Percentiles rank a stretch among this genome's conserved stretches.
These are phyloP conservation scores for Passer montanus DNA, from an alignment of 2,113 vertebrate genomes.

Conservation along the genomic window DNA sequence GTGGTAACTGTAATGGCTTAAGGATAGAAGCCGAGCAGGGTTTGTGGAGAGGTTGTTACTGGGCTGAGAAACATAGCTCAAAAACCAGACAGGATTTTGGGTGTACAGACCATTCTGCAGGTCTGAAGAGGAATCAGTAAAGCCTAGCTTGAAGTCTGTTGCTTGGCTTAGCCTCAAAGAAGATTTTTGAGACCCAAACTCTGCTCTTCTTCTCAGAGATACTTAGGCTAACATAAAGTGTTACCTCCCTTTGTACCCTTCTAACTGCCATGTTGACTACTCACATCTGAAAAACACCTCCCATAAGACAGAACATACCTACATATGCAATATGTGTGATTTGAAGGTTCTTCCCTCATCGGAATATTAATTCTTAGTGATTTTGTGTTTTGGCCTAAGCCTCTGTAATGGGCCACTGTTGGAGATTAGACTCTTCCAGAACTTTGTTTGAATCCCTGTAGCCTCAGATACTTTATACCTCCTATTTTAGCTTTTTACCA, in stretches of 20 bases:
- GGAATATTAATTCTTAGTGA: not conserved
- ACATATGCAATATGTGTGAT: not conserved
- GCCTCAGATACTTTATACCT: not conserved
- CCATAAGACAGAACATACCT: not conserved
- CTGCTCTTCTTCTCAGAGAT: not conserved
- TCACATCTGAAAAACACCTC: fast-evolving
- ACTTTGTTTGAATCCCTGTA: not conserved
- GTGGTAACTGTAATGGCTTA: not conserved
- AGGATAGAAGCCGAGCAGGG: not conserved
- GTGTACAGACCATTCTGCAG: not conserved
- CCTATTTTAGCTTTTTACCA: not conserved
- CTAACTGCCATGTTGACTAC: not conserved
- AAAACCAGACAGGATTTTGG: not conserved
- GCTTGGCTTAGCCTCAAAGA: not conserved
- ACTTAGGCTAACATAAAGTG: not conserved
- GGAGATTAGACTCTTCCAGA: not conserved
- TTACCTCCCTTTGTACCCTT: not conserved
- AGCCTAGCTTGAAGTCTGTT: not conserved
- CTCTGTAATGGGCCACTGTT: not conserved
- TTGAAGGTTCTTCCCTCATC: not conserved
- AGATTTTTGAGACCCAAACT: not conserved
- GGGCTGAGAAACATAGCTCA: not conserved
- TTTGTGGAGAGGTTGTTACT: not conserved
- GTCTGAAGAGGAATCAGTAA: not conserved
- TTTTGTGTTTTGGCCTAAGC: not conserved